Percentiles rank a stretch among this genome's conserved stretches.
Evolutionary conservation across 2,113 vertebrate species (phyloP).

Genomic region (Colius striatus): DNA sequence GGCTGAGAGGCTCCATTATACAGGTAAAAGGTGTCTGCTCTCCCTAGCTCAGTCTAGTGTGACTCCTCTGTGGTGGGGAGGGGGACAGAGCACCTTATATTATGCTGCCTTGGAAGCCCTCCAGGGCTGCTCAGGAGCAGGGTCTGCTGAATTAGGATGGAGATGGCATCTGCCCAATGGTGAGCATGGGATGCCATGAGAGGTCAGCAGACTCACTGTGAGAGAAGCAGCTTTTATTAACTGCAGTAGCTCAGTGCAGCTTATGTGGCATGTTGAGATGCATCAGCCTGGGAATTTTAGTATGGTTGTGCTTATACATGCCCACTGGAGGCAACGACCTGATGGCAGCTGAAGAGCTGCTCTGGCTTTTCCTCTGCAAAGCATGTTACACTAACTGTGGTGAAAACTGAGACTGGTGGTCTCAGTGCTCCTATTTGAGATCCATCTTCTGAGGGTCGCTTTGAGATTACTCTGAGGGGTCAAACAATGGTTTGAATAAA

Average conservation of each 20-base stretch:
- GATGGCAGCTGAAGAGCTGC: not conserved
- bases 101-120: accelerated
- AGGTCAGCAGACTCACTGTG: not conserved
- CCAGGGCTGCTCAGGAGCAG: not conserved
- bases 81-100: not conserved
- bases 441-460: not conserved
- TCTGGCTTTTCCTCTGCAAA: not conserved
- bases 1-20: slow-evolving; percentile 59
- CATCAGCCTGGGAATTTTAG: not conserved
- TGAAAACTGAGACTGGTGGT: not conserved
- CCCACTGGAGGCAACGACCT: not conserved
- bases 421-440: not conserved
- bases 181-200: not conserved
- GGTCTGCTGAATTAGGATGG: not conserved
- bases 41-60: not conserved
- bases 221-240: not conserved
- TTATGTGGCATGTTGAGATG: not conserved
- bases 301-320: not conserved
- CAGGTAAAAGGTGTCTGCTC: not conserved
- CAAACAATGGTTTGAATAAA: not conserved
- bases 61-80: not conserved
- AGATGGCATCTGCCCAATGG: not conserved
- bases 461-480: not conserved
- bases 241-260: not conserved
- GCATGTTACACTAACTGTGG: not conserved